These are phyloP conservation scores for Drosophila parvula DNA, from an alignment of 1,140 invertebrate genomes.

Conservation along the genomic window DNA sequence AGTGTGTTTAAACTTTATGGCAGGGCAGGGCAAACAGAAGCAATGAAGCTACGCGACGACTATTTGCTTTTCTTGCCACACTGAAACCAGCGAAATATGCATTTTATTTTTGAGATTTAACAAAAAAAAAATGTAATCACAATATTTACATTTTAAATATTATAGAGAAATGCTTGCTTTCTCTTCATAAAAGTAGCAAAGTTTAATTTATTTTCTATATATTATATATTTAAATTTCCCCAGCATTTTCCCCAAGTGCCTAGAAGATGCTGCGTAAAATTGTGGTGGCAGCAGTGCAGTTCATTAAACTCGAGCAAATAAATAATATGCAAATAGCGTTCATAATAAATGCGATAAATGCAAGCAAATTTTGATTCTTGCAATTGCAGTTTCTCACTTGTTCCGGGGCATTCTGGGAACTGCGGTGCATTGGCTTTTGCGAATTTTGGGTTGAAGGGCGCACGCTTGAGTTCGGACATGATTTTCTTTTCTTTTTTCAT, in stretches of 20 bases:
- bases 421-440: conserved; percentile 65
- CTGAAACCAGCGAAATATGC: not conserved
- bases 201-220: too few relatives aligned
- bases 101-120: not conserved
- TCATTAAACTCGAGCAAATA: conserved; percentile 76
- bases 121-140: not conserved
- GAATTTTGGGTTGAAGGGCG: conserved; percentile 66
- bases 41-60: conserved; percentile 10
- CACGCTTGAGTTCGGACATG: conserved; percentile 32
- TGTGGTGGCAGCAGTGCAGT: conserved; percentile 51
- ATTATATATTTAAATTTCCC: too few relatives aligned
- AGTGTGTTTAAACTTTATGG: not conserved
- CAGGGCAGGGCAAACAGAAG: conserved; percentile 19
- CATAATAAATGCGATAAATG: conserved; percentile 53
- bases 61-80: conserved; percentile 12
- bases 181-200: not conserved
- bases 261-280: not conserved
- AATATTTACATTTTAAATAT: too few relatives aligned
- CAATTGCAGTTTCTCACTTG: conserved; percentile 32
- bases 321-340: conserved; percentile 66
- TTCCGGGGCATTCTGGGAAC: conserved; percentile 10
- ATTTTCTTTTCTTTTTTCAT: conserved; percentile 53
- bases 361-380: conserved; percentile 45
- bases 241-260: not conserved
- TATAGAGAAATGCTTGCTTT: too few relatives aligned